Evolutionary conservation across 2,113 vertebrate genomes (phyloP).

Genomic region (Hylia prasina): DNA sequence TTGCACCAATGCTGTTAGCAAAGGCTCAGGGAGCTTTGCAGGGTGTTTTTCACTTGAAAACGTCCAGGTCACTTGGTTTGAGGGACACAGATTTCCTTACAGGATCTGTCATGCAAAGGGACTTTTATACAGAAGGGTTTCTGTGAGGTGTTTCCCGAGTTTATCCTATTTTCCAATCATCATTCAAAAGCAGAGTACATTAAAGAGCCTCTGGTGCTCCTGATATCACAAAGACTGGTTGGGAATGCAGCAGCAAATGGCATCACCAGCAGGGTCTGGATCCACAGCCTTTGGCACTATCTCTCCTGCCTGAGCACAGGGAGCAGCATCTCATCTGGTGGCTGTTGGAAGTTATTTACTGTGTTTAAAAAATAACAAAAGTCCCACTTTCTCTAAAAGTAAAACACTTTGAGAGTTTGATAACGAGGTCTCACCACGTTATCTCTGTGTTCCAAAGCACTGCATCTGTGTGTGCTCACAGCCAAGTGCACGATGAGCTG

Average conservation of each 20-base stretch:
- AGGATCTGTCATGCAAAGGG: neutral
- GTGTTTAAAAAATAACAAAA: neutral
- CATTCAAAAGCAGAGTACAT: neutral
- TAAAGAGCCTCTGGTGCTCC: neutral
- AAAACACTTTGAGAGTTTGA: neutral
- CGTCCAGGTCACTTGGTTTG: neutral
- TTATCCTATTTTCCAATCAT: neutral
- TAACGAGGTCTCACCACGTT: neutral
- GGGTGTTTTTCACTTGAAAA: neutral
- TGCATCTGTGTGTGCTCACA: neutral
- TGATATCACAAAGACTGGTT: neutral
- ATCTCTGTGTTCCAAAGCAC: neutral
- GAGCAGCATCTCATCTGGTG: neutral
- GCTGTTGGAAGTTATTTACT: neutral
- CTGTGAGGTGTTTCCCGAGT: neutral
- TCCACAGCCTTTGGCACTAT: neutral
- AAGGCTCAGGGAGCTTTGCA: neutral
- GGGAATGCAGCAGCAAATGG: neutral
- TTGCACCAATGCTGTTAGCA: neutral
- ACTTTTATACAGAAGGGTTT: neutral
- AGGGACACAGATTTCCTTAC: neutral
- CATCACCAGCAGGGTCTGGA: neutral
- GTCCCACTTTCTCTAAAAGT: neutral
- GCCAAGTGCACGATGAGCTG: neutral
- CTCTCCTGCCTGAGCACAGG: neutral